Base-by-base conservation (phyloP, 2,113 vertebrate genomes). In the Entelurus aequoreus region DNA sequence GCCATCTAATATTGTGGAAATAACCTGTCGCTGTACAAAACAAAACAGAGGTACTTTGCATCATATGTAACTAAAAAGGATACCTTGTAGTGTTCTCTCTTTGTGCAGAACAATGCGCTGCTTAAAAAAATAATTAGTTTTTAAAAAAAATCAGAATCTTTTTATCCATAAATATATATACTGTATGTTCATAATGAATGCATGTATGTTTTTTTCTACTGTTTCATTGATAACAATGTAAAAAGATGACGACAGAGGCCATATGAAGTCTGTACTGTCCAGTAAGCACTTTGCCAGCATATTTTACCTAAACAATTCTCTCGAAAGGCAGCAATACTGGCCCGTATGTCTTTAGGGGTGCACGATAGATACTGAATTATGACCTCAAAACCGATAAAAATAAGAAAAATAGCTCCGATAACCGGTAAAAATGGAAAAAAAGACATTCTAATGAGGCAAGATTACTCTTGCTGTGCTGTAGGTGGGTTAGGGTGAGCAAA, bases 201-300 rank as follows among this genome's bases (percentile, higher is more conserved):
- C 40, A 44, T 40, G 40, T 57, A 57, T 57, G 42, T 46, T 46
- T 46, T 46, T 57, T 28, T 57, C 55, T 56, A 56, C 54, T 19
- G 55, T 46, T 65, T 74, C 46, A 59, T 72, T 66, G 72, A 62
- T 87, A 62, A 62, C 76, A 54, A 71, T 60, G 65, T 61, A 62
- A 56, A 21, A 57, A 57, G 40, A 16, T 13, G 19, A 76, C 65
- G 68, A 81, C 68, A 76, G 77, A 83, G 81, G 83, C 81, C 80
- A 86, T 81, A 83, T 72, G 37, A 79, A 76, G 81, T 84, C 81
- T 78, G 77, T 83, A 85, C 82, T 83, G 81, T 86, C 81, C 75
- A 84, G 76, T 62, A 80, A 89, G 86, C 86, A 89, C 87, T 87
- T 88, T 87, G 77, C 71, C 73, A 80, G 64, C 76, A 74, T 79